Percentiles rank a stretch among this genome's conserved stretches.
These are phyloP conservation scores for Gymnothorax reevesii DNA, from an alignment of 2,797 vertebrate genomes.

Conservation along the genomic window DNA sequence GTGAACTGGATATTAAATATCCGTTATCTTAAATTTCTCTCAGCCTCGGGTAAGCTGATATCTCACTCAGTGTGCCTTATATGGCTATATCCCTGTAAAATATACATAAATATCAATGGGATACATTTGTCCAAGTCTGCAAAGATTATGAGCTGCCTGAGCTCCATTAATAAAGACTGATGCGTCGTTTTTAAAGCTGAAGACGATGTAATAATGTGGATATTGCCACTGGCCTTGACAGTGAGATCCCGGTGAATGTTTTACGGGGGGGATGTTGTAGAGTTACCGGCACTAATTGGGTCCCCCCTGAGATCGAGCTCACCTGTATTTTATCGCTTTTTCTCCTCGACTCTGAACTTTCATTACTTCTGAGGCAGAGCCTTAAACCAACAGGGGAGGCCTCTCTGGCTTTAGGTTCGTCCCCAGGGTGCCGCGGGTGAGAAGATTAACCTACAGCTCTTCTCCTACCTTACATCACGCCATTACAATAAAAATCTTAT, in stretches of 20 bases:
- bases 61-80: conserved; percentile 76
- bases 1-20: conserved; percentile 85
- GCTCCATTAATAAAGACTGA: conserved; percentile 62
- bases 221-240: conserved; percentile 64
- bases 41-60: conserved; percentile 80
- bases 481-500: conserved; percentile 68
- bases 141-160: conserved; percentile 70
- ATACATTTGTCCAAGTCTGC: conserved; percentile 77
- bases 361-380: conserved; percentile 67
- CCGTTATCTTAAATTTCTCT: conserved; percentile 81
- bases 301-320: conserved; percentile 52
- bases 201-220: conserved; percentile 31
- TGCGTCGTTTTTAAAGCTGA: conserved; percentile 62
- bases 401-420: conserved; percentile 59
- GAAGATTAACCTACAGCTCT: conserved; percentile 76
- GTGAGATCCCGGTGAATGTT: conserved; percentile 63
- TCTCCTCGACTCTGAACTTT: conserved; percentile 60
- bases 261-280: conserved; percentile 40
- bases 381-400: conserved; percentile 54
- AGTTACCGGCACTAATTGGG: conserved; percentile 61
- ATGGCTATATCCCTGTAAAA: conserved; percentile 78
- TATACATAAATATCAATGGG: conserved; percentile 82
- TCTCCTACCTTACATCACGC: conserved; percentile 66
- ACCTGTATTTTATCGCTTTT: conserved; percentile 57
- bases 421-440: conserved; percentile 61